phyloP scores from a whole-genome alignment of 1,140 invertebrate genomes.

The Hypsibius dujardini region DNA sequence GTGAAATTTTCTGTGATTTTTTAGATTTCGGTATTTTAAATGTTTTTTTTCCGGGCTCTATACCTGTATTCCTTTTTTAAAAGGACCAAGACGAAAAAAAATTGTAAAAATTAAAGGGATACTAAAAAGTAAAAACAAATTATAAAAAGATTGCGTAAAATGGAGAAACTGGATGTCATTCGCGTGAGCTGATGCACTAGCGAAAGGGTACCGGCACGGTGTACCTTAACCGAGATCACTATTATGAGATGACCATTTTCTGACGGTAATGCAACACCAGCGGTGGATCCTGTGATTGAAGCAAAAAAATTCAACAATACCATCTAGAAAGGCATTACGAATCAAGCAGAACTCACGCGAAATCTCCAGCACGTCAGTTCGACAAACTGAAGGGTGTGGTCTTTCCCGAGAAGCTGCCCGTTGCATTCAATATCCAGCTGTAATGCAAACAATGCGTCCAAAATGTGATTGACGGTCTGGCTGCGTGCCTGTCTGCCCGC shows the following conservation, averaged over 20 bases:
- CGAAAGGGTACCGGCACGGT: no score
- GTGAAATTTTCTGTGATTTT: background rate
- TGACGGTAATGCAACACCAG: constrained; percentile 25
- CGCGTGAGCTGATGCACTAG: no score
- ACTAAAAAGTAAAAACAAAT: background rate
- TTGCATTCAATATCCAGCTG: constrained; percentile 96
- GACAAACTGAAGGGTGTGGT: constrained; percentile 96
- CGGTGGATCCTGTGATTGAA: constrained; percentile 24
- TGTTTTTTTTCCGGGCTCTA: background rate
- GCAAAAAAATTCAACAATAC: constrained; percentile 14
- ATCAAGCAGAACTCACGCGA: constrained; percentile 39
- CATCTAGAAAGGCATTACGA: constrained; percentile 12
- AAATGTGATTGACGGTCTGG: background rate
- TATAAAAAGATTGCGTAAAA: background rate
- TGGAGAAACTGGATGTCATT: constrained; percentile 18
- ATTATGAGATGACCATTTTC: constrained; percentile 17
- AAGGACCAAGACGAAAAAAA: background rate
- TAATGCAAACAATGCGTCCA: constrained; percentile 27
- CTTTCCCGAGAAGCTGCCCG: constrained; percentile 90
- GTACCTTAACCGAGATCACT: no score
- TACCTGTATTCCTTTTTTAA: background rate
- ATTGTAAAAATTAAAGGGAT: background rate
- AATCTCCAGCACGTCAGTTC: constrained; percentile 92
- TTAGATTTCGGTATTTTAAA: background rate
- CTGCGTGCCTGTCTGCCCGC: no score